Evolutionary conservation across 2,797 vertebrate genomes (phyloP), one percentile per base, ranked within the genome.

Genomic region (Phrynocephalus vlangalii): DNA sequence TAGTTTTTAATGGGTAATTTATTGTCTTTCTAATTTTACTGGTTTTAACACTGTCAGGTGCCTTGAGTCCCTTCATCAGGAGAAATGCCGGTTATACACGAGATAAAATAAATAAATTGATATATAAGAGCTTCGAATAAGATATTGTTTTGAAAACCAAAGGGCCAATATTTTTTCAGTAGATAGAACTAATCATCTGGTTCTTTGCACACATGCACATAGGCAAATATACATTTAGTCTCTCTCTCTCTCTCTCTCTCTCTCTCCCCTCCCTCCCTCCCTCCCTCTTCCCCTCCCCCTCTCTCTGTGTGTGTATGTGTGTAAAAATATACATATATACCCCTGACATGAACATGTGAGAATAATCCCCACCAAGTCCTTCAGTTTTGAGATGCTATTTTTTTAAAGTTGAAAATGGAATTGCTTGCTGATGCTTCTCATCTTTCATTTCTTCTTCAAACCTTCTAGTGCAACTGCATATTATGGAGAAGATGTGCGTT

Each of bases 361-460:
- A 9, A 3, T 82, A 28, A 52, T 52, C 30, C 60, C 18, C 33
- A 16, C 60, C 18, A 16, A 63, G 8, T 63, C 24, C 18, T 8
- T 67, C 28, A 50, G 26, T 30, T 50, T 76, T 77, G 60, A 85
- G 60, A 67, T 30, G 30, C 60, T 50, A 26, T 78, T 22, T 22
- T 22, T 50, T 30, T 33, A 33, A 33, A 78, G 30, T 72, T 85
- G 66, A 67, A 86, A 72, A 86, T 60, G 30, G 26, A 73, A 86
- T 76, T 76, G 38, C 33, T 48, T 80, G 68, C 78, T 22, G 52
- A n/a, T 72, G 30, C 56, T 85, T 79, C 13, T 50, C 48, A 68
- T 44, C 71, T 52, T 38, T 84, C 24, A 28, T 44, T 79, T 79
- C 38, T 26, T 5, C 11, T 28, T 11, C 30, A 26, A 52, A 66